A percentile compares a stretch with the other conserved stretches of the same genome.
Evolutionary conservation across 1,140 invertebrate genomes (phyloP).

Genomic region (Zeugodacus cucurbitae): DNA sequence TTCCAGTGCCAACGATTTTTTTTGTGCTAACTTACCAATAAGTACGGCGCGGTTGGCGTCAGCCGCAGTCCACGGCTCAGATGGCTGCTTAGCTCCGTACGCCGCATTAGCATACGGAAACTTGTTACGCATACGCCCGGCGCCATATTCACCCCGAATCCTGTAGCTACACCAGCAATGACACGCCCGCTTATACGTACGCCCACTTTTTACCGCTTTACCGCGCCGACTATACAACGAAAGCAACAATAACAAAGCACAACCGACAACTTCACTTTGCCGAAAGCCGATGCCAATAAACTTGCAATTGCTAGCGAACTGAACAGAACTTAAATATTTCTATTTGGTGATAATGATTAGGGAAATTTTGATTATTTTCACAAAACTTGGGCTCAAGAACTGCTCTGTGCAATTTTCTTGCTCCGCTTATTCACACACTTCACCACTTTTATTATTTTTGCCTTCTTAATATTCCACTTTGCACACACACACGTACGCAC

Average conservation of each 20-base stretch:
- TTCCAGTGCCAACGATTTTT: background rate
- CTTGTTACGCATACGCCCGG: conserved; percentile 52
- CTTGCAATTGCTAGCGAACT: background rate
- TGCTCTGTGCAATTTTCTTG: background rate
- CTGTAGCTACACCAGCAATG: conserved; percentile 3
- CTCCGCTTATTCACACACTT: conserved; percentile 5
- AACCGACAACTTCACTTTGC: background rate
- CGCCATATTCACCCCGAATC: conserved; percentile 48
- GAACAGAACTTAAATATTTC: background rate
- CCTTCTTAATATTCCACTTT: background rate
- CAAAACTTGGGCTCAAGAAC: background rate
- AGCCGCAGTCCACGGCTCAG: conserved; percentile 50
- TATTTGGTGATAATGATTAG: background rate
- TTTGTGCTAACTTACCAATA: conserved; percentile 50
- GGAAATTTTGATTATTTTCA: background rate
- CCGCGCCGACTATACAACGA: background rate
- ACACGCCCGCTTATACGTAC: conserved; percentile 1
- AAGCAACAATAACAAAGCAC: background rate
- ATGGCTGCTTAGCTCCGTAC: conserved; percentile 44
- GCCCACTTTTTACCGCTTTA: background rate
- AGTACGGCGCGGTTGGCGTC: conserved; percentile 52
- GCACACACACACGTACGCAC: background rate
- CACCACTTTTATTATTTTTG: conserved; percentile 10
- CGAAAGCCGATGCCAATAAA: background rate
- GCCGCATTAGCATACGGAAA: conserved; percentile 55